phyloP scores from a whole-genome alignment of 1,140 invertebrate genomes.

The Bicyclus anynana region DNA sequence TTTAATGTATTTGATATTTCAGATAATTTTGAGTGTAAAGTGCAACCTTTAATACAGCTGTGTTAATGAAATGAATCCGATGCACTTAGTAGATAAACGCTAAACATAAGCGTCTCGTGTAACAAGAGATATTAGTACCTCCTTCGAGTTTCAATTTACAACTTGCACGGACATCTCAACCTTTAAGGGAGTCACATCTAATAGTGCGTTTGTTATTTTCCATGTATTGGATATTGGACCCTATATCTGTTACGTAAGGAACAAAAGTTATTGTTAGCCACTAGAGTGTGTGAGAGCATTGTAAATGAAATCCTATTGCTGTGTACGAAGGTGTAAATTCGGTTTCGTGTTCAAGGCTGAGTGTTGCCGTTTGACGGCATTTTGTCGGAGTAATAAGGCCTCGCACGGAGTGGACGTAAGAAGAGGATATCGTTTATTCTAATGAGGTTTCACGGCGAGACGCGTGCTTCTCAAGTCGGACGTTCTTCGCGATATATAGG shows the following conservation, averaged over 20 bases:
- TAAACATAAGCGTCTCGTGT: conserved; percentile 18
- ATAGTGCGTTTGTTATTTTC: conserved; percentile 52
- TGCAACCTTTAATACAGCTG: neutral
- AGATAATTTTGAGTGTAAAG: too few relatives aligned
- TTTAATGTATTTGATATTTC: too few relatives aligned
- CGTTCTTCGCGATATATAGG: conserved; percentile 34
- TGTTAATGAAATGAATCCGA: conserved; percentile 7
- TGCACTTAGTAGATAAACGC: conserved; percentile 3
- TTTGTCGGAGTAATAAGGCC: conserved; percentile 76
- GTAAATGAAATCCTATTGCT: conserved; percentile 36
- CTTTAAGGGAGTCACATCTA: conserved; percentile 52
- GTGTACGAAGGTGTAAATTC: conserved; percentile 24
- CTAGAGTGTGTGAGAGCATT: conserved; percentile 12
- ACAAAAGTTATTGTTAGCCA: conserved; percentile 35
- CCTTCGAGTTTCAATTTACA: conserved; percentile 68
- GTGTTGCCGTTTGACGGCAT: conserved; percentile 64
- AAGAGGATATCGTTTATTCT: conserved; percentile 77
- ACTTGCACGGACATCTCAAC: conserved; percentile 65
- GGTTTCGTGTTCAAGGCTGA: conserved; percentile 20
- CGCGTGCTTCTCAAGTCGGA: conserved; percentile 42
- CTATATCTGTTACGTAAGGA: conserved; percentile 39
- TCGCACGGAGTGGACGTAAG: conserved; percentile 71
- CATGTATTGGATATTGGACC: conserved; percentile 42
- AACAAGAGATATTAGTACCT: conserved; percentile 42
- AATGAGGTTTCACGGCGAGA: conserved; percentile 67